A percentile compares a stretch with the other conserved stretches of the same genome.
Conservation (phyloP, 2,888 invertebrate species). For the Tinea semifulvella region DNA sequence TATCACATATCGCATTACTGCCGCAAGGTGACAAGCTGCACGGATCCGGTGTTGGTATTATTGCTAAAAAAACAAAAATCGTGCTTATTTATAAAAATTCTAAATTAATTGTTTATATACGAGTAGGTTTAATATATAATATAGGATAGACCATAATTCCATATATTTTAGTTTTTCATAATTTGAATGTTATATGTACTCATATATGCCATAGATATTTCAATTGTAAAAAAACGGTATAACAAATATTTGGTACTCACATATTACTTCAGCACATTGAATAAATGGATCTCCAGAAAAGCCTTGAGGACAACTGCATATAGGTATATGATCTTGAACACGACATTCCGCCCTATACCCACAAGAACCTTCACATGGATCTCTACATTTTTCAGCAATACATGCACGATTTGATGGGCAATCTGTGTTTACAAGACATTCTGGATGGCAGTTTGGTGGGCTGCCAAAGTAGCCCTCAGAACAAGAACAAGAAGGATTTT, state of each 20-base stretch:
- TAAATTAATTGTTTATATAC: neutral
- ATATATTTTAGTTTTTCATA: constrained; percentile 6
- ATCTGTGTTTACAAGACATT: constrained; percentile 84
- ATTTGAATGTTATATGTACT: neutral
- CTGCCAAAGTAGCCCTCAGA: constrained; percentile 75
- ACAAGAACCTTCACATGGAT: constrained; percentile 85
- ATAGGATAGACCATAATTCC: neutral
- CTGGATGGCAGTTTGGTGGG: constrained; percentile 84
- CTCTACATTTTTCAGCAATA: constrained; percentile 81
- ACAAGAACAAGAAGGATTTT: constrained; percentile 82
- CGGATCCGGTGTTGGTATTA: constrained; percentile 53
- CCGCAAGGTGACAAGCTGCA: constrained; percentile 74
- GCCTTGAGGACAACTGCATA: constrained; percentile 78
- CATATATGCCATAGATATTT: neutral
- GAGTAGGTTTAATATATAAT: neutral
- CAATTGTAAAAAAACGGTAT: neutral
- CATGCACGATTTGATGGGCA: constrained; percentile 83
- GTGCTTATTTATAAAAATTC: neutral
- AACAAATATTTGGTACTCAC: constrained; percentile 29
- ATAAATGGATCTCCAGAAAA: constrained; percentile 84
- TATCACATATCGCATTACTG: constrained; percentile 74
- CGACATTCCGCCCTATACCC: constrained; percentile 80
- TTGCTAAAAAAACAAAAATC: constrained; percentile 29
- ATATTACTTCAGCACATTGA: constrained; percentile 69
- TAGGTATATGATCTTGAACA: constrained; percentile 83